Percentiles rank a stretch among this genome's conserved stretches.
Conservation (phyloP, 2,888 invertebrate genomes). For the Ichneumon xanthorius region DNA sequence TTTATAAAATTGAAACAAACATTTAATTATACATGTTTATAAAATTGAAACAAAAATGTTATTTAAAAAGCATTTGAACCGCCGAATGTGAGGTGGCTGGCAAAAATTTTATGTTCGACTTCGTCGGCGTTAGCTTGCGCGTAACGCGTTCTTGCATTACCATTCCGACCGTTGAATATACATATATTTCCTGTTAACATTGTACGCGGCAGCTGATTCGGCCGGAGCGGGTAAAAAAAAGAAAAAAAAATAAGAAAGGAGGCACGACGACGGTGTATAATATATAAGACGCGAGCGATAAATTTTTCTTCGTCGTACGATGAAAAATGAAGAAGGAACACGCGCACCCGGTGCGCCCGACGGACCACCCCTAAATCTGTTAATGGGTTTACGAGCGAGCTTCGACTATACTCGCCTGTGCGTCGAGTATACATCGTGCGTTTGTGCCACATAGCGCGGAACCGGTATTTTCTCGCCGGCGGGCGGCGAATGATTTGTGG, state of each 20-base stretch:
- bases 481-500: conserved; percentile 56
- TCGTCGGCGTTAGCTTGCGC: neutral
- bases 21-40: too few species aligned
- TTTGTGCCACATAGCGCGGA: conserved; percentile 48
- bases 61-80: neutral
- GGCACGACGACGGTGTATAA: conserved; percentile 7
- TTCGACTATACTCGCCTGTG: conserved; percentile 17
- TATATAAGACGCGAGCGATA: conserved; percentile 44
- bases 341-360: conserved; percentile 46
- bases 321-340: conserved; percentile 61
- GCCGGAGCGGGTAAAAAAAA: neutral
- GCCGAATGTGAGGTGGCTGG: neutral
- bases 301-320: conserved; percentile 52
- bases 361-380: conserved; percentile 58
- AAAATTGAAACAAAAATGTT: neutral
- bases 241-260: conserved; percentile 1
- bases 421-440: conserved; percentile 37
- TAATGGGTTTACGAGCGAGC: conserved; percentile 55
- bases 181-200: conserved; percentile 42
- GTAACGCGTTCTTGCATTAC: neutral
- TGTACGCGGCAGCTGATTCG: conserved; percentile 25
- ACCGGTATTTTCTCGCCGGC: conserved; percentile 51
- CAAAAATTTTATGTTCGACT: neutral
- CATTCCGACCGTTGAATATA: conserved; percentile 27
- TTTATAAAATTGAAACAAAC: too few species aligned